Evolutionary conservation across 2,797 vertebrate genomes (phyloP).

Genomic region (Gila robusta): DNA sequence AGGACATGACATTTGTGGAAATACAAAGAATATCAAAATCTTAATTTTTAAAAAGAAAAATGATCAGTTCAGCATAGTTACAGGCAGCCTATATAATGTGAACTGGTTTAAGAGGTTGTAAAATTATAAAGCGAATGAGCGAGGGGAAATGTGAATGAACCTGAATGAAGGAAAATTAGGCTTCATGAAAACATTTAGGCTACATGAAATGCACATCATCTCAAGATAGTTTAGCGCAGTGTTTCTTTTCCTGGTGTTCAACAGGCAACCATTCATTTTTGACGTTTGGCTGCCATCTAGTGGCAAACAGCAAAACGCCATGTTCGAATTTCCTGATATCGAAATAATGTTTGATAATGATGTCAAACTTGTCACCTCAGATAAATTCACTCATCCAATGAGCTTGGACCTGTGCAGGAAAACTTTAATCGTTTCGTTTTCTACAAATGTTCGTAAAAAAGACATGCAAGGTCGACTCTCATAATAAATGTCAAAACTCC

Average conservation of each 20-base stretch:
- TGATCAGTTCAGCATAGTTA: not conserved
- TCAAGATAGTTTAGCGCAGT: not conserved
- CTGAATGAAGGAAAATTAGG: not conserved
- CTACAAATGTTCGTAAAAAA: not conserved
- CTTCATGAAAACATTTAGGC: not conserved
- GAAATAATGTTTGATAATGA: not conserved
- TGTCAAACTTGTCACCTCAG: not conserved
- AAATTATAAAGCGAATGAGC: not conserved
- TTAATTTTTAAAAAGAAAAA: not conserved
- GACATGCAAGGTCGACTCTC: no score
- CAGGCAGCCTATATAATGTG: not conserved
- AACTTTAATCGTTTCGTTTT: not conserved
- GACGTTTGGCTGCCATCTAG: constrained; percentile 31
- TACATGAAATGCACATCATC: not conserved
- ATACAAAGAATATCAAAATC: not conserved
- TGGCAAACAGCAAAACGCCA: constrained; percentile 1
- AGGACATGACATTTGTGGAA: not conserved
- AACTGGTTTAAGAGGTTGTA: not conserved
- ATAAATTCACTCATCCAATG: not conserved
- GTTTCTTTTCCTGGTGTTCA: not conserved
- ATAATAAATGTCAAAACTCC: no score
- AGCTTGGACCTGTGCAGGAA: not conserved
- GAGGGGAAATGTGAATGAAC: not conserved
- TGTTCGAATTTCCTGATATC: not conserved
- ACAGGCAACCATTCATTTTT: not conserved